A percentile compares a stretch with the other conserved stretches of the same genome.
phyloP scores from a whole-genome alignment of 2,113 vertebrate genomes.

The Mystacornis crossleyi region DNA sequence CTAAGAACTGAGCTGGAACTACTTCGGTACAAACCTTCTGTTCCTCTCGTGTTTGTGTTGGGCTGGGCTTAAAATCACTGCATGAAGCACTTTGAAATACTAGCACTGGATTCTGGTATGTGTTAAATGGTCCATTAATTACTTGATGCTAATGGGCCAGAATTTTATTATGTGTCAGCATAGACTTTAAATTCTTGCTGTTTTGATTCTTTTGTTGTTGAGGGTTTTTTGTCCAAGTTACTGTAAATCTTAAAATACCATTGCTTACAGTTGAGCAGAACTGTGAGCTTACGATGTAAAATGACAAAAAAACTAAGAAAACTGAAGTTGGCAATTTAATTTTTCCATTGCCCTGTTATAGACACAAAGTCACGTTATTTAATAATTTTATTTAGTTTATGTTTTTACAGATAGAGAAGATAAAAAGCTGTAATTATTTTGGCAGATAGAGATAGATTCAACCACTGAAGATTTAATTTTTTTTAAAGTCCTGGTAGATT shows the following conservation, averaged over 20 bases:
- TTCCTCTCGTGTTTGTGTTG: not conserved
- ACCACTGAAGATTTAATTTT: not conserved
- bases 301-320: not conserved
- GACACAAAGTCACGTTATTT: not conserved
- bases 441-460: not conserved
- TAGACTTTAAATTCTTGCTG: not conserved
- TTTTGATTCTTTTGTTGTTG: not conserved
- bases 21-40: constrained; percentile 74
- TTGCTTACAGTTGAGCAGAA: not conserved
- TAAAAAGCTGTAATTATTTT: not conserved
- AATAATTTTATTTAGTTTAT: not conserved
- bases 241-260: not conserved
- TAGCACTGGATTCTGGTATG: not conserved
- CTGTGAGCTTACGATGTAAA: not conserved
- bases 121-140: not conserved
- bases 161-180: not conserved
- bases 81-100: not conserved
- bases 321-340: not conserved
- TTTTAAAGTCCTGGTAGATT: not conserved
- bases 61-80: not conserved
- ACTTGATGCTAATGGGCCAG: not conserved
- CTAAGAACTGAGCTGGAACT: constrained; percentile 84
- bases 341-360: not conserved
- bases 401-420: not conserved
- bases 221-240: not conserved